phyloP scores from a whole-genome alignment of 2,797 vertebrate species.

The Hozukius guyotensis region DNA sequence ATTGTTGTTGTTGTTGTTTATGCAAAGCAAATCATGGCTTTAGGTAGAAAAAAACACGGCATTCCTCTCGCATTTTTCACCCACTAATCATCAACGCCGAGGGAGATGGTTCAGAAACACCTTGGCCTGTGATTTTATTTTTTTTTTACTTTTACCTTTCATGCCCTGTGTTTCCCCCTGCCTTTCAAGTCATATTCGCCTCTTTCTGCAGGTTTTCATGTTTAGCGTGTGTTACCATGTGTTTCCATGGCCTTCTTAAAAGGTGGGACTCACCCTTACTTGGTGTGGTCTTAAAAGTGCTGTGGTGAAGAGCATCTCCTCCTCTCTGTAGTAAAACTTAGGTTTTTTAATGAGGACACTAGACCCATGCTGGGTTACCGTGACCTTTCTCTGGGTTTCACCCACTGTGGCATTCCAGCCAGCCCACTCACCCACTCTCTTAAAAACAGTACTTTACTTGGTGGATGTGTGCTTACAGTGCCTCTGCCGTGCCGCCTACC shows the following conservation, averaged over 20 bases:
- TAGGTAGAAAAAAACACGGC: slow-evolving; percentile 60
- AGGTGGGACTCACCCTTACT: slow-evolving; percentile 82
- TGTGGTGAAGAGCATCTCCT: slow-evolving; percentile 37
- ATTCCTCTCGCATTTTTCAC: slow-evolving; percentile 67
- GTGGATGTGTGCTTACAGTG: slow-evolving; percentile 23
- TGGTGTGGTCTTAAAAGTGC: slow-evolving; percentile 80
- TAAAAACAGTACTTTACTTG: slow-evolving; percentile 26
- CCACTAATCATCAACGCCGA: slow-evolving; percentile 66
- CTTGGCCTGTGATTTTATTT: slow-evolving; percentile 34
- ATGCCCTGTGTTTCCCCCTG: slow-evolving; percentile 36
- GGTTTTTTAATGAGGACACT: slow-evolving; percentile 82
- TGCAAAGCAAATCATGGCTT: slow-evolving; percentile 79
- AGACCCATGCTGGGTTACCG: slow-evolving; percentile 68
- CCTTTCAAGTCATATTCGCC: slow-evolving; percentile 54
- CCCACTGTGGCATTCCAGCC: slow-evolving; percentile 49
- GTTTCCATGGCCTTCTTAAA: slow-evolving; percentile 78
- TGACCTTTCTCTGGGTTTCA: slow-evolving; percentile 79
- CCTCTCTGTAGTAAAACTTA: slow-evolving; percentile 60
- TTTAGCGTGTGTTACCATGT: slow-evolving; percentile 82
- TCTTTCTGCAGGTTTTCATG: slow-evolving; percentile 35
- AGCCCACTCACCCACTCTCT: slow-evolving; percentile 28
- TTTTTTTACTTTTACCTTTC: slow-evolving; percentile 36
- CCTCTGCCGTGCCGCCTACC: slow-evolving; percentile 20
- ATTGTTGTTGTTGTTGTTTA: slow-evolving; percentile 84
- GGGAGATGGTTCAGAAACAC: slow-evolving; percentile 65